These are phyloP conservation scores for Lethocerus indicus DNA, from an alignment of 1,140 invertebrate species.

Conservation along the genomic window DNA sequence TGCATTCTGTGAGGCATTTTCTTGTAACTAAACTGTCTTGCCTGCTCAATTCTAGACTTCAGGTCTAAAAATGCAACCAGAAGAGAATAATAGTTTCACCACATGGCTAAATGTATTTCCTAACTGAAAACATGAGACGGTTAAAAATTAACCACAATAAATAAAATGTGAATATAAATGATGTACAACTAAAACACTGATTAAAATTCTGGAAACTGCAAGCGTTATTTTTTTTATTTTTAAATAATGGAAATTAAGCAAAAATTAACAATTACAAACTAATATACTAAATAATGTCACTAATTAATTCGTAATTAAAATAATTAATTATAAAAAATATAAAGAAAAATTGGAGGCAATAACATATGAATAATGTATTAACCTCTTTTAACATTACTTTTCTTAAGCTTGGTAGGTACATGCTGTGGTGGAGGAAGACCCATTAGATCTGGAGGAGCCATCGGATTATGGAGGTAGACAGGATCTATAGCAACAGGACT, in stretches of 20 bases:
- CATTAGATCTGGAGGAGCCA: constrained; percentile 61
- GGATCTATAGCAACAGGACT: constrained; percentile 65
- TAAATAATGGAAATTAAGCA: too few relatives aligned
- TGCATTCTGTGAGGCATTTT: constrained; percentile 48
- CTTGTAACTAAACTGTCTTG: constrained; percentile 57
- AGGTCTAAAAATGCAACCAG: constrained; percentile 1
- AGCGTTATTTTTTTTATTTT: too few relatives aligned
- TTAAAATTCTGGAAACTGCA: too few relatives aligned
- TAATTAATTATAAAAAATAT: background rate
- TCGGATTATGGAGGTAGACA: constrained; percentile 67
- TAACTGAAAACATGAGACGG: background rate
- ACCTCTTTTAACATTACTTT: constrained; percentile 4
- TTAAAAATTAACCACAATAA: background rate
- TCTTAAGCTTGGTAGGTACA: constrained; percentile 17
- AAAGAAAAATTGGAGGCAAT: background rate
- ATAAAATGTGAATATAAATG: background rate
- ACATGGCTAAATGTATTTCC: background rate
- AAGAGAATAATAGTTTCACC: background rate
- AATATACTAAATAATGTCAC: background rate
- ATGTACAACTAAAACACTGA: background rate
- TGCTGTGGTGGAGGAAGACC: constrained; percentile 25
- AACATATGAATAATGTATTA: background rate
- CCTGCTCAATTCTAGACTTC: constrained; percentile 15
- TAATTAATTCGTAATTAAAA: too few relatives aligned
- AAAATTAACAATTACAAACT: background rate